Evolutionary conservation across 2,797 vertebrate species (phyloP).

Genomic region (Dallia pectoralis): DNA sequence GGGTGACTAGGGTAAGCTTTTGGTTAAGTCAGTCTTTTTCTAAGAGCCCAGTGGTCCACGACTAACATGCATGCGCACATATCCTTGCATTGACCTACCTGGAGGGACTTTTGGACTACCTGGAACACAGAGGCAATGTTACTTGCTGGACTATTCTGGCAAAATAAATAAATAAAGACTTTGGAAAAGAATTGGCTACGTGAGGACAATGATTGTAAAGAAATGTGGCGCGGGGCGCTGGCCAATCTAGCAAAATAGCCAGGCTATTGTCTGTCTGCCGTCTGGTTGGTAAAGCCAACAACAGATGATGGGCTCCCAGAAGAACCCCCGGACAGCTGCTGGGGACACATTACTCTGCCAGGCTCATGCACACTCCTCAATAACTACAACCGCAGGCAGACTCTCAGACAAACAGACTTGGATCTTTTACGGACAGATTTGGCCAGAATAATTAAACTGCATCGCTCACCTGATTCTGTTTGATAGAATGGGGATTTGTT

Average conservation of each 20-base stretch:
- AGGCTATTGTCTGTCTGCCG: conserved; percentile 9
- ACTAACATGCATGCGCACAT: background rate
- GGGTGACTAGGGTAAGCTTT: background rate
- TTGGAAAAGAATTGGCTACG: background rate
- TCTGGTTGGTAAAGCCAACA: background rate
- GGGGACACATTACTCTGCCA: conserved; percentile 24
- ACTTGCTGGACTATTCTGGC: background rate
- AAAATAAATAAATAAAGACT: background rate
- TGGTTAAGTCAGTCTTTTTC: background rate
- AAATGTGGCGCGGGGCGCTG: background rate
- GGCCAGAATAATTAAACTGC: background rate
- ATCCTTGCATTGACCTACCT: background rate
- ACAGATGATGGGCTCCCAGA: conserved; percentile 19
- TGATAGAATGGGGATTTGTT: background rate
- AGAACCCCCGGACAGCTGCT: conserved; percentile 34
- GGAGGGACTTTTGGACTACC: background rate
- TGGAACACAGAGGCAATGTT: background rate
- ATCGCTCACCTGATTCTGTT: background rate
- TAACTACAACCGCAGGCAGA: conserved; percentile 23
- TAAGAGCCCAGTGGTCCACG: background rate
- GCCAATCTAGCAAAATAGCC: background rate
- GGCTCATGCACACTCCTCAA: conserved; percentile 8
- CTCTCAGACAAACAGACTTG: background rate
- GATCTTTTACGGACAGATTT: background rate
- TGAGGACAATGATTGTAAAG: background rate